Evolutionary conservation across 2,888 invertebrate genomes (phyloP), one percentile per base, ranked within the genome.

Genomic region (Lasioglossum morio): DNA sequence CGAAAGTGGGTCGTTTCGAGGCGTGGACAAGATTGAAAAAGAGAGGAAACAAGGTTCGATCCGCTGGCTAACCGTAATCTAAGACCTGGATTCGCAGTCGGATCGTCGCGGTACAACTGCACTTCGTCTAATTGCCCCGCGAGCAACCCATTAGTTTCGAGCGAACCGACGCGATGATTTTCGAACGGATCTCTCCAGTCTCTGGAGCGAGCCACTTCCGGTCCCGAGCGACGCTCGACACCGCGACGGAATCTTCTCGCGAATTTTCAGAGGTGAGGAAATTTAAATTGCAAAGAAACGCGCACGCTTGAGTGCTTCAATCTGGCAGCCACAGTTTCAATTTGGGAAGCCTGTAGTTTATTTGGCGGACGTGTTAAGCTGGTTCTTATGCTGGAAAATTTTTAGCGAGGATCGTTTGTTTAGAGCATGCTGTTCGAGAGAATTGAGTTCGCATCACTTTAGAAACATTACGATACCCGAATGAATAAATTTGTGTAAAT

Each of bases 91-190:
- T 30, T 79, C 77, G 66, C 19, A 34, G 12, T 12, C n/a, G 63
- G 72, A 83, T 57, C 79, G 40, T 77, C 77, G 66, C 57, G 57
- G 57, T 78, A 48, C 66, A 5, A 60, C 70, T 43, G 5, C 48
- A 46, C 70, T 43, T 77, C 76, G 60, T 82, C 80, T 87, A 89
- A 90, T 86, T 87, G 82, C 76, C 66, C 63, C 60, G 43, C 27
- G 30, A 43, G 63, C 46, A n/a, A 48, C 77, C 74, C 86, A 84
- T 84, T 87, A 82, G 85, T 89, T 90, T 87, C 82, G 77, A 84
- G n/a, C 87, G 79, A 80, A 86, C 87, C 85, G 82, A 83, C 63
- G 40, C 73, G 69, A 77, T n/a, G 75, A 82, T 82, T 82, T 74
- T 34, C 72, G 60, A 77, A 70, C 60, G 60, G 46, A 66, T 53